phyloP scores from a whole-genome alignment of 2,888 invertebrate species.

The Petrolisthes manimaculis region DNA sequence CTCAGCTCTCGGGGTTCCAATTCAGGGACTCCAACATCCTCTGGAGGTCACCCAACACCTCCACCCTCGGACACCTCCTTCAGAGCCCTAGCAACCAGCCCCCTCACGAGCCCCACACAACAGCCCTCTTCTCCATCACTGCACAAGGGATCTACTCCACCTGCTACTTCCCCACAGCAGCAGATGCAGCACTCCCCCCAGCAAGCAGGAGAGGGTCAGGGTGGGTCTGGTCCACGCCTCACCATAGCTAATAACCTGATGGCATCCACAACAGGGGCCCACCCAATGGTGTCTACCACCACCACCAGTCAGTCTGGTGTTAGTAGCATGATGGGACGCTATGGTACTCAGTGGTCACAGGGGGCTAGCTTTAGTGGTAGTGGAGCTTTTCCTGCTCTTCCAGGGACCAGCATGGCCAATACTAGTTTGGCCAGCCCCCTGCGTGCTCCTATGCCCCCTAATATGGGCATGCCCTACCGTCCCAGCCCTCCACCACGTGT shows the following conservation, averaged over 20 bases:
- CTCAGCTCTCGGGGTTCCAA: conserved; percentile 58
- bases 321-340: conserved; percentile 49
- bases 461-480: conserved; percentile 60
- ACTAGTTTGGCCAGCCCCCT: conserved; percentile 46
- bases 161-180: conserved; percentile 38
- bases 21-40: conserved; percentile 61
- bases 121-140: conserved; percentile 50
- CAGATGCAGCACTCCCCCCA: conserved; percentile 45
- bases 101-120: conserved; percentile 55
- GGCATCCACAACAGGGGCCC: conserved; percentile 55
- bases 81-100: conserved; percentile 64
- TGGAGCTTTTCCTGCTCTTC: conserved; percentile 30
- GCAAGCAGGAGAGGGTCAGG: conserved; percentile 17
- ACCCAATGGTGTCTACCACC: conserved; percentile 44
- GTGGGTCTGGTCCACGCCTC: conserved; percentile 48
- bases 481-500: conserved; percentile 63
- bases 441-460: conserved; percentile 58
- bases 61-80: conserved; percentile 65
- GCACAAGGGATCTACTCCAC: conserved; percentile 49
- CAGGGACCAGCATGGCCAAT: conserved; percentile 47
- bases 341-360: conserved; percentile 61
- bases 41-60: conserved; percentile 61
- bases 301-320: conserved; percentile 47
- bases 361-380: conserved; percentile 33
- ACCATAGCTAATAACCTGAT: conserved; percentile 66